Conservation (phyloP, 2,888 invertebrate genomes). For the Drosophila sordidapex region DNA sequence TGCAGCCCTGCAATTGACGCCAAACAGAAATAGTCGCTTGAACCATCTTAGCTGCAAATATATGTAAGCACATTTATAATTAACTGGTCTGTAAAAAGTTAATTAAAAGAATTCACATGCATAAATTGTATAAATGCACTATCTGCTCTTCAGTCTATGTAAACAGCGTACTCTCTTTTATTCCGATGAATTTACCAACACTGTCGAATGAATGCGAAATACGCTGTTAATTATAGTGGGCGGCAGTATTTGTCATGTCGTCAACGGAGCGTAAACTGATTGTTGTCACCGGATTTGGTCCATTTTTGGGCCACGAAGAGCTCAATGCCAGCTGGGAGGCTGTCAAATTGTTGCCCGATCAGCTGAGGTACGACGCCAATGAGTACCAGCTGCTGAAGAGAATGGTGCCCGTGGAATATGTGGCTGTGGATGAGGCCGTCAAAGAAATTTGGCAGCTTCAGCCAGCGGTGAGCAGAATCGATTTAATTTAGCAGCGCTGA, state of each 20-base stretch:
- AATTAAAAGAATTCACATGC: background rate
- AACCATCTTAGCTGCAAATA: background rate
- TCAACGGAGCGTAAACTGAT: constrained; percentile 74
- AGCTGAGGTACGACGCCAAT: constrained; percentile 77
- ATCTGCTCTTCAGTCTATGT: background rate
- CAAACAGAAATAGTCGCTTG: background rate
- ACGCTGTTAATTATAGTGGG: constrained; percentile 11
- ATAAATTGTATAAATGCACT: background rate
- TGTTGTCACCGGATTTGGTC: constrained; percentile 91
- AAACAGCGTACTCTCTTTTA: constrained; percentile 13
- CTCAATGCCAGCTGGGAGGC: constrained; percentile 93
- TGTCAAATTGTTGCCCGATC: constrained; percentile 87
- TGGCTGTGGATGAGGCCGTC: constrained; percentile 87
- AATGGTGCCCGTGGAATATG: constrained; percentile 89
- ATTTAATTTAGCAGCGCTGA: constrained; percentile 30
- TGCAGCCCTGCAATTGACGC: background rate
- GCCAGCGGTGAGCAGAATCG: constrained; percentile 86
- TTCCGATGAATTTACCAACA: constrained; percentile 17
- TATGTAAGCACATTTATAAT: background rate
- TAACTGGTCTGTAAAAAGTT: background rate
- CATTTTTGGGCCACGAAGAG: constrained; percentile 87
- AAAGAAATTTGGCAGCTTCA: constrained; percentile 88
- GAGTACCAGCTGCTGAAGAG: constrained; percentile 86
- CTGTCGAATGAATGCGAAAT: constrained; percentile 14
- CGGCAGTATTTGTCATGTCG: constrained; percentile 53